phyloP scores from a whole-genome alignment of 2,888 invertebrate species.

The Thumatha senex region DNA sequence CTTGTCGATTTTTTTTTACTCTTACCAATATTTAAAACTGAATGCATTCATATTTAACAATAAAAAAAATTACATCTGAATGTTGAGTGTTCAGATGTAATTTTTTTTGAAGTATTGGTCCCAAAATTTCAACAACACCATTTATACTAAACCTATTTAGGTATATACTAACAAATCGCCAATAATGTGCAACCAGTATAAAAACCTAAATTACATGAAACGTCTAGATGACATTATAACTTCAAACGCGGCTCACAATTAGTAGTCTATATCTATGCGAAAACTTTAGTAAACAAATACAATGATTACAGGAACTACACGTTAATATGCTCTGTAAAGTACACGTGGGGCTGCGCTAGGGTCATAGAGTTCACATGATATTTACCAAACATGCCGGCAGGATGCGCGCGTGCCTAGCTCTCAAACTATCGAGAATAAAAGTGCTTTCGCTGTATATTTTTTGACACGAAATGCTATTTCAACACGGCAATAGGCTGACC shows the following conservation, averaged over 20 bases:
- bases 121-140: too few species aligned
- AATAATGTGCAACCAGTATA: not conserved
- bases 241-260: not conserved
- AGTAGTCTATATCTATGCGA: not conserved
- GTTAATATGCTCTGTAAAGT: conserved; percentile 13
- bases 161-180: not conserved
- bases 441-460: conserved; percentile 1
- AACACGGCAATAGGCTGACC: not conserved
- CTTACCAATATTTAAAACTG: too few species aligned
- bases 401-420: conserved; percentile 50
- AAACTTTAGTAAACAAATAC: conserved; percentile 17
- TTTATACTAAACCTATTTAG: too few species aligned
- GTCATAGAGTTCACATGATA: conserved; percentile 66
- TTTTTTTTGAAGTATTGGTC: too few species aligned
- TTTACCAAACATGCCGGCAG: conserved; percentile 67
- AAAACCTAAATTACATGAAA: too few species aligned
- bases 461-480: not conserved
- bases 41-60: too few species aligned
- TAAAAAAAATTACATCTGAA: too few species aligned
- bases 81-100: too few species aligned
- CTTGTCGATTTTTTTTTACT: too few species aligned
- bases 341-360: conserved; percentile 39
- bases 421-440: conserved; percentile 28
- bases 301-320: conserved; percentile 24
- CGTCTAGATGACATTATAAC: too few species aligned